Evolutionary conservation across 2,888 invertebrate species (phyloP), one percentile per base, ranked within the genome.

Genomic region (Lathronympha strigana): DNA sequence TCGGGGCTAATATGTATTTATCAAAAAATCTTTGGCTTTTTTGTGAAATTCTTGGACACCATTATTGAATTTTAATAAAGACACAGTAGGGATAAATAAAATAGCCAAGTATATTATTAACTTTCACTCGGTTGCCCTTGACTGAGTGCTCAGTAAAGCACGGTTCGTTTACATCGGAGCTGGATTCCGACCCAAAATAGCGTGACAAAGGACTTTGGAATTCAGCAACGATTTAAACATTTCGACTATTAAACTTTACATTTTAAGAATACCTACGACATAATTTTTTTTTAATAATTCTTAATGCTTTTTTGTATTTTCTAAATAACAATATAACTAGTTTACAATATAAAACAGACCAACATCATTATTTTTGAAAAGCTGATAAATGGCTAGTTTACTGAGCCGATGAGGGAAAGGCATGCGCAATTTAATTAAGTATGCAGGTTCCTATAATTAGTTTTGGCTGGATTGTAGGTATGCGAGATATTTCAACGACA

Each of bases 161-260:
- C 21, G 21, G 33, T 53, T 21, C 21, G 21, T 36, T 53, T 36
- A 36, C 53, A 53, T 53, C 53, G 11, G 33, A 17, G 53, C 50
- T 4, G 31, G 17, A 53, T 53, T 53, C 53, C 53, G n/a, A 21
- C 21, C 21, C 11, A 21, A 53, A 21, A 36, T 36, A 36, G 53
- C 53, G 21, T 13, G n/a, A 36, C 53, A 53, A 53, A 15, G 36
- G 21, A 31, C n/a, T n/a, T 28, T 15, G 53, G 53, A 53, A 36
- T 36, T 8, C 51, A 21, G 21, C 36, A 1, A 4, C 53, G 31
- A 53, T 8, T 36, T 19, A 15, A 40, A 13, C 13, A 31, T 31
- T 15, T 31, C 50, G 1, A 11, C 19, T 19, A 31, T 19, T 17
- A 15, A 15, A 47, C 4, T 5, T 13, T 4, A 31, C 28, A 31